Base-by-base conservation (phyloP, 2,113 vertebrate species). In the Raja brachyura region DNA sequence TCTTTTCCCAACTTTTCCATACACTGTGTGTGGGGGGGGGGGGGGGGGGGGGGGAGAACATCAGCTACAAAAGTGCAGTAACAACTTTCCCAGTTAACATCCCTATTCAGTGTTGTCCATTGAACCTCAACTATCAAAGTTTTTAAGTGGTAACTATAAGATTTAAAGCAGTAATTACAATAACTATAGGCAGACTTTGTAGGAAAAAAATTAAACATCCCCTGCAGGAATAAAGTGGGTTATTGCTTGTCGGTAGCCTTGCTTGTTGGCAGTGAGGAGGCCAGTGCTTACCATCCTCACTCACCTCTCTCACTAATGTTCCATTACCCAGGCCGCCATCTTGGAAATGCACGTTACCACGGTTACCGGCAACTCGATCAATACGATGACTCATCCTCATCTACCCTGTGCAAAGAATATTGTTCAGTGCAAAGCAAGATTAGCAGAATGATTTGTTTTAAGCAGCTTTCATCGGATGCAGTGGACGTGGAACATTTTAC, bases 341-440 rank as follows among this genome's bases (percentile, higher is more conserved):
- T 90, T 90, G 6, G 33, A 90, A 39, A 90, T 68, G n/a, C 6
- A 2, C 13, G 6, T 33, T 70, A 10, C 86, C 61, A 90, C n/a
- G 86, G 86, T 90, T 90, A 90, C 86, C 28, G 25, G 31, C n/a
- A 28, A 9, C 63, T 31, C 13, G n/a, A 39, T 63, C 86, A 90
- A 90, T 68, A 68, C 4, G n/a, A n/a, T 39, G n/a, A 90, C 63
- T 90, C 59, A 70, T 9, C 63, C 33, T 68, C 10, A 13, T 13
- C 63, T 33, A 22, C 59, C 33, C 33, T 54, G 22, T 11, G n/a
- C 78, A 68, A 8, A 39, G 54, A 10, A 28, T 18, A 68, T 70
- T 68, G 61, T 90, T 90, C 86, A 20, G 63, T n/a, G 14, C 86
- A 68, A 90, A 66, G 31, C 61, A 33, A 90, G 9, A 90, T 90